Percentiles rank a stretch among this genome's conserved stretches.
phyloP scores from a whole-genome alignment of 2,797 vertebrate species.

The Cephalopachus bancanus region DNA sequence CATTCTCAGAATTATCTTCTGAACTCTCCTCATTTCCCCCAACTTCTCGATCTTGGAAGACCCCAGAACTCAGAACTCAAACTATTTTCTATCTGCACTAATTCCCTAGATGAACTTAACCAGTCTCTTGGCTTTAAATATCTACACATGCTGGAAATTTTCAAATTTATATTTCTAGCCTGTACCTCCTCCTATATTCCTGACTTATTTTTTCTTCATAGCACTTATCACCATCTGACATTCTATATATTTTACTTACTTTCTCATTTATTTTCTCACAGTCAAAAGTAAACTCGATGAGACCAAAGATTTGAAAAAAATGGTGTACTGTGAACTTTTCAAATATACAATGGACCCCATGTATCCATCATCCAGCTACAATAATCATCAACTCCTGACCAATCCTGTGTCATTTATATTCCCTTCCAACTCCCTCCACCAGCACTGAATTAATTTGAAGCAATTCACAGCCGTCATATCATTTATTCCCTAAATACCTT shows the following conservation, averaged over 20 bases:
- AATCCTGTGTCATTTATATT: not conserved
- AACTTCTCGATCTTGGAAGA: not conserved
- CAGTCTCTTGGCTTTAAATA: not conserved
- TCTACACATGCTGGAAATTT: not conserved
- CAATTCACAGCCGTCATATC: not conserved
- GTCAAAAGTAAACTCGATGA: not conserved
- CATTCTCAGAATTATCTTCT: not conserved
- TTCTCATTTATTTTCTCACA: conserved; percentile 10
- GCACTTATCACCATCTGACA: not conserved
- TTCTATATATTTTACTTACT: not conserved
- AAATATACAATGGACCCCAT: not conserved
- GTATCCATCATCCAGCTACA: not conserved
- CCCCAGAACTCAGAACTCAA: not conserved
- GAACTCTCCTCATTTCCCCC: not conserved
- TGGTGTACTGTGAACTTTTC: not conserved
- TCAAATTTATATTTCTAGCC: not conserved
- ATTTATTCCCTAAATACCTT: not conserved
- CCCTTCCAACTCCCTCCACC: not conserved
- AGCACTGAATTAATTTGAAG: not conserved
- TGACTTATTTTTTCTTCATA: not conserved
- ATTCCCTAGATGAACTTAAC: not conserved
- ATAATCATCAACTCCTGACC: not conserved
- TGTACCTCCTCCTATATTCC: not conserved
- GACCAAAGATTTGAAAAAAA: not conserved
- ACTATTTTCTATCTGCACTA: not conserved